These are phyloP conservation scores for Adelphocoris suturalis DNA, from an alignment of 2,888 invertebrate genomes.

Conservation along the genomic window DNA sequence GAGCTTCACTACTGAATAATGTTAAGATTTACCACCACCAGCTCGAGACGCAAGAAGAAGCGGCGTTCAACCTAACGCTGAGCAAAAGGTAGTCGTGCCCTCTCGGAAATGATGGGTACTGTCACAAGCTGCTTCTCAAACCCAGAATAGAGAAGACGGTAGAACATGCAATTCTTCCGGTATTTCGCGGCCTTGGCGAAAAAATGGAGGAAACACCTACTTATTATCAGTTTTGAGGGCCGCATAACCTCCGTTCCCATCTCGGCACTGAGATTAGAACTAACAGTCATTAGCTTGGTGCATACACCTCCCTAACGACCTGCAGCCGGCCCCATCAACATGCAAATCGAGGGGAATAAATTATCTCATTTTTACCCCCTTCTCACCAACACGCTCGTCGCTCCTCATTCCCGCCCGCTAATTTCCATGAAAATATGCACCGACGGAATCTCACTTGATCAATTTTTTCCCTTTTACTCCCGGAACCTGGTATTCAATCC, in stretches of 20 bases:
- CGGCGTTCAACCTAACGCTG: too few species aligned
- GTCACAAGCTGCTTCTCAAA: too few species aligned
- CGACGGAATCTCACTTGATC: slow-evolving; percentile 22
- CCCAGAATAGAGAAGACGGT: too few species aligned
- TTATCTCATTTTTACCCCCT: slow-evolving; percentile 49
- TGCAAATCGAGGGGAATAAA: slow-evolving; percentile 47
- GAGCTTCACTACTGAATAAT: too few species aligned
- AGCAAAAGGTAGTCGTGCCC: too few species aligned
- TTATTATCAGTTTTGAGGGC: slow-evolving; percentile 1
- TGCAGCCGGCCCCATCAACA: slow-evolving; percentile 45
- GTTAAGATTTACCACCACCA: too few species aligned
- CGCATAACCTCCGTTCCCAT: neutral
- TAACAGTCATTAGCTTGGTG: slow-evolving; percentile 48
- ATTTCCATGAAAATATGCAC: slow-evolving; percentile 40
- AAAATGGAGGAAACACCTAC: neutral
- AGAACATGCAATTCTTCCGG: too few species aligned
- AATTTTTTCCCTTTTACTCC: neutral
- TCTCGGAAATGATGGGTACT: too few species aligned
- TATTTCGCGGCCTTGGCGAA: neutral
- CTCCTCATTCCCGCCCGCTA: slow-evolving; percentile 43
- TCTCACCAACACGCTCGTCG: slow-evolving; percentile 9
- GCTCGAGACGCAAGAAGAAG: too few species aligned
- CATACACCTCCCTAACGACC: slow-evolving; percentile 50
- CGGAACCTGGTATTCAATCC: neutral
- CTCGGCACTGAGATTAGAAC: slow-evolving; percentile 19